Base-by-base conservation (phyloP, 2,797 vertebrate genomes). In the Staurois parvus region DNA sequence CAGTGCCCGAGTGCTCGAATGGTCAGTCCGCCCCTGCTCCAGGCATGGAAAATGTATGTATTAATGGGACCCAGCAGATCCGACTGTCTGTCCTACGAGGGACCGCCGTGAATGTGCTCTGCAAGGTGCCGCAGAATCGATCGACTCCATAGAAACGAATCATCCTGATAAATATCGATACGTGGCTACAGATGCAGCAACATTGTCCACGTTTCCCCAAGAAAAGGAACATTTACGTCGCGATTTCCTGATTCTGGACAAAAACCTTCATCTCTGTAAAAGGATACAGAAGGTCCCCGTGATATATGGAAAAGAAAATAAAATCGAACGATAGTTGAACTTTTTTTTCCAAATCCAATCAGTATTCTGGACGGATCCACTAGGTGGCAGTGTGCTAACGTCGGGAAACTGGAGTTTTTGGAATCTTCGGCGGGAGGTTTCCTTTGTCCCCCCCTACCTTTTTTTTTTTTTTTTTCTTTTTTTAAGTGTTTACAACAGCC, bases 221-320 rank as follows among this genome's bases (percentile, higher is more conserved):
- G 34, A 67, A 40, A 68, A 1, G 11, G 1, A 70, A 56, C 32
- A 68, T 37, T 48, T 21, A 80, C 56, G 32, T 52, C 72, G 73
- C 9, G 62, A 75, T 75, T 66, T 32, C 84, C 72, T 68, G 56
- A 40, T 85, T 85, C 79, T 76, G 78, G 78, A 81, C 37, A 75
- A 66, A 66, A 56, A 52, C 28, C 28, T 85, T 48, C 34, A 29
- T 29, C 69, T 40, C 42, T 72, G 30, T 72, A 66, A 30, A 72
- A 45, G 19, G 19, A 21, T 62, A 19, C 15, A 19, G 4, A 79
- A 24, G 42, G n/a, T 26, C 26, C 56, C 48, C n/a, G 19, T 30
- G 37, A 74, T 66, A 34, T 24, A n/a, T 37, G 21, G 37, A 32
- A 72, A 72, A 66, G 15, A 66, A 64, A 28, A 26, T 37, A 9